Evolutionary conservation across 2,888 invertebrate genomes (phyloP).

Genomic region (Macrosiphum euphorbiae): DNA sequence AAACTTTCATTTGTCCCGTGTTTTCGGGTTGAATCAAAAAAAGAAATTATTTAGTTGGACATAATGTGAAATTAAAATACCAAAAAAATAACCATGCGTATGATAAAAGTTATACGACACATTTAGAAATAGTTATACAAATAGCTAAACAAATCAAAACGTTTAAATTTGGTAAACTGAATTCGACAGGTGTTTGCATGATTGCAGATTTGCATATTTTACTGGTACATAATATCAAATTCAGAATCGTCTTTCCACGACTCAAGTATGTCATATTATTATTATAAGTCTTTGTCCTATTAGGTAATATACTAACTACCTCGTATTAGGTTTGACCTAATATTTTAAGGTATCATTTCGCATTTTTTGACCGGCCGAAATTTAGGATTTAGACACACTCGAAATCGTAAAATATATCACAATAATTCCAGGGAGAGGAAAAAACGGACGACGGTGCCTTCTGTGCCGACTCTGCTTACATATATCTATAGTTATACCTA

Average conservation of each 20-base stretch:
- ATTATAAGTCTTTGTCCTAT: no score
- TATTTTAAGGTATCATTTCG: background rate
- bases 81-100: background rate
- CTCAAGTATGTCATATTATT: background rate
- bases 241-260: background rate
- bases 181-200: background rate
- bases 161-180: background rate
- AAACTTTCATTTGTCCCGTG: conserved; percentile 35
- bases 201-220: background rate
- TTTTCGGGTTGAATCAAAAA: background rate
- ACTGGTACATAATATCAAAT: background rate
- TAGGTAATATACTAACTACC: no score
- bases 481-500: no score
- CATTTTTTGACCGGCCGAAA: background rate
- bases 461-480: background rate
- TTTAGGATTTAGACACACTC: background rate
- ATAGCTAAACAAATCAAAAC: background rate
- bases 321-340: background rate
- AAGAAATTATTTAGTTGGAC: background rate
- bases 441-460: background rate
- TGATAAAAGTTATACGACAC: background rate
- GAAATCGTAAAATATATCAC: background rate
- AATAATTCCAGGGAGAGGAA: background rate
- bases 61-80: background rate
- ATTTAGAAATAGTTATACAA: background rate